These are phyloP conservation scores for Drosophila truncata DNA, from an alignment of 1,140 invertebrate species.

Conservation along the genomic window DNA sequence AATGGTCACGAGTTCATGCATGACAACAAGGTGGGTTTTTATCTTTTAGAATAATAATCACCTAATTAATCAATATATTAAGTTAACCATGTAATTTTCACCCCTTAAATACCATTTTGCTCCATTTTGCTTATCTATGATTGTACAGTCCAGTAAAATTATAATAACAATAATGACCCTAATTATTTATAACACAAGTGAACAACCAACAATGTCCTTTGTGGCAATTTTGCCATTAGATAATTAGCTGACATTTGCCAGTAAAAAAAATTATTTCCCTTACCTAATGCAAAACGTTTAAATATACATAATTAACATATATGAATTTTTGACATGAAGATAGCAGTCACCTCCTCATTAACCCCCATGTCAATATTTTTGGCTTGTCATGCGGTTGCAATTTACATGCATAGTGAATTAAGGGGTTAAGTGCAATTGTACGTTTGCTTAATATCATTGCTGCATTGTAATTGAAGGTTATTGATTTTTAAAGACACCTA, in stretches of 20 bases:
- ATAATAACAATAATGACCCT: neutral
- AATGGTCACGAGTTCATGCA: slow-evolving; percentile 96
- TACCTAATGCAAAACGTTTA: neutral
- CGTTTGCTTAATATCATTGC: slow-evolving; percentile 9
- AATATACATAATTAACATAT: neutral
- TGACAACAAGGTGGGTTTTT: slow-evolving; percentile 90
- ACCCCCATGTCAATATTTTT: slow-evolving; percentile 4
- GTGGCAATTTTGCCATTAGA: neutral
- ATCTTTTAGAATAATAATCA: too few relatives aligned
- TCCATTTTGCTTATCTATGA: neutral
- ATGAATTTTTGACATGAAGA: neutral
- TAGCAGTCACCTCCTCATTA: too few relatives aligned
- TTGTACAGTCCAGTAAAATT: neutral
- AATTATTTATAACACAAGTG: neutral
- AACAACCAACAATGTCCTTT: neutral
- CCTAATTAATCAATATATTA: neutral
- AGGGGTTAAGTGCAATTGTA: slow-evolving; percentile 14
- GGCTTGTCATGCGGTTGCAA: slow-evolving; percentile 29
- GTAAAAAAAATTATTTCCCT: neutral
- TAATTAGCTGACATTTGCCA: slow-evolving; percentile 1
- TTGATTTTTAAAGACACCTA: slow-evolving; percentile 10
- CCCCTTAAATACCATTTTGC: neutral
- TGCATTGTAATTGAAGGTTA: slow-evolving; percentile 18
- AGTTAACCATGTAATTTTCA: neutral
- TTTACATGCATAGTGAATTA: slow-evolving; percentile 30